Percentiles rank a stretch among this genome's conserved stretches.
phyloP scores from a whole-genome alignment of 2,888 invertebrate species.

The Leptogaster cylindrica region DNA sequence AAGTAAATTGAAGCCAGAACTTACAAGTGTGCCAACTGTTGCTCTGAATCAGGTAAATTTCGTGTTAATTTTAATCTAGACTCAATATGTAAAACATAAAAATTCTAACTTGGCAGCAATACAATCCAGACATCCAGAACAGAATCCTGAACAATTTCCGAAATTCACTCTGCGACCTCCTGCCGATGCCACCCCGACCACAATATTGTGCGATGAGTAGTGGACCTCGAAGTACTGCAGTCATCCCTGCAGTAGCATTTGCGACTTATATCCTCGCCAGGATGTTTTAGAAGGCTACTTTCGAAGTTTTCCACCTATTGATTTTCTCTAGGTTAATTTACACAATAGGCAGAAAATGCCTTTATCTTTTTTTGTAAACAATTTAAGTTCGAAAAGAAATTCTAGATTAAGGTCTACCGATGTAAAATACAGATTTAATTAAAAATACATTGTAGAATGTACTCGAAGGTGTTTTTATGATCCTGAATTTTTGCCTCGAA shows the following conservation, averaged over 20 bases:
- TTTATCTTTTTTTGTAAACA: neutral
- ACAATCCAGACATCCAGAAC: conserved; percentile 65
- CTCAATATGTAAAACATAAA: no score
- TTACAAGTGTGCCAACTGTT: conserved; percentile 71
- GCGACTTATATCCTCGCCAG: conserved; percentile 51
- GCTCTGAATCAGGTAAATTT: conserved; percentile 68
- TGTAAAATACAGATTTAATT: no score
- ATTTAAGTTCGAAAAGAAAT: neutral
- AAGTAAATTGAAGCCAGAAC: conserved; percentile 64
- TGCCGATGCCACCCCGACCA: conserved; percentile 56
- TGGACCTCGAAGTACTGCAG: conserved; percentile 51
- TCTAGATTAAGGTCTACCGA: neutral
- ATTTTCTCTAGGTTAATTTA: conserved; percentile 19
- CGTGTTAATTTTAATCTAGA: no score
- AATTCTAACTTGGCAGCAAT: no score
- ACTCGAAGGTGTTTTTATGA: no score
- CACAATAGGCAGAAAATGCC: neutral
- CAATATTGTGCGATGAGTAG: conserved; percentile 52
- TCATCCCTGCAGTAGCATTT: conserved; percentile 52
- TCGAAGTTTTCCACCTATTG: neutral
- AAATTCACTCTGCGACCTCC: conserved; percentile 65
- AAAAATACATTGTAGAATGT: no score
- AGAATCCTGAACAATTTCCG: conserved; percentile 67
- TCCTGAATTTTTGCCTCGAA: no score
- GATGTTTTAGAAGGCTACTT: conserved; percentile 49